A percentile compares a stretch with the other conserved stretches of the same genome.
Conservation (phyloP, 1,140 invertebrate genomes). For the Dreissena rostriformis region DNA sequence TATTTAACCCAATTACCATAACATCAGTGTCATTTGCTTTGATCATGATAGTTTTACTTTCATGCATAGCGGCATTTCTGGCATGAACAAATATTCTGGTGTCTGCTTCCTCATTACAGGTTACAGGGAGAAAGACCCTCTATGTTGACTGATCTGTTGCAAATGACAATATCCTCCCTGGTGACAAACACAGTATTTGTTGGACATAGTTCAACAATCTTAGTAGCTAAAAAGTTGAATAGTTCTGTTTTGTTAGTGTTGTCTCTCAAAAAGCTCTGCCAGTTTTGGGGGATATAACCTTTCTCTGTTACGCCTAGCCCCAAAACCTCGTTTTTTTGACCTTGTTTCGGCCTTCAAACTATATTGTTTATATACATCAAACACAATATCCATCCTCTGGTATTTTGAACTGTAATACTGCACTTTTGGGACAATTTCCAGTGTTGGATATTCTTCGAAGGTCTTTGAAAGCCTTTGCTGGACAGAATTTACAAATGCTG, state of each 20-base stretch:
- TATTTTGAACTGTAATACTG: conserved; percentile 41
- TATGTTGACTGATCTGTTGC: too few species aligned
- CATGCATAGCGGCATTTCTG: conserved; percentile 50
- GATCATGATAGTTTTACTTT: conserved; percentile 52
- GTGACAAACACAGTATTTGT: conserved; percentile 4
- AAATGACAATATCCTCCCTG: conserved; percentile 18
- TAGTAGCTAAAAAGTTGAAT: conserved; percentile 63
- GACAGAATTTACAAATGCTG: conserved; percentile 54
- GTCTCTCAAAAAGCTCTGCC: conserved; percentile 63
- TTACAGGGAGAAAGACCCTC: conserved; percentile 41
- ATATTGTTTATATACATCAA: conserved; percentile 54
- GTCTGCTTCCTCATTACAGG: conserved; percentile 71
- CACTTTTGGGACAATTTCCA: conserved; percentile 53
- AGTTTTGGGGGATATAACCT: too few species aligned
- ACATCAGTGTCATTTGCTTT: conserved; percentile 69
- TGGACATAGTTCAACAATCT: conserved; percentile 26
- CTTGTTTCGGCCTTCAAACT: conserved; percentile 61
- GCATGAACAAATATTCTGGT: conserved; percentile 64
- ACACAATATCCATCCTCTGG: conserved; percentile 48
- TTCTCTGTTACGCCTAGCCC: conserved; percentile 57
- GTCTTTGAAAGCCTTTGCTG: conserved; percentile 46
- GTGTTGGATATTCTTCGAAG: conserved; percentile 54
- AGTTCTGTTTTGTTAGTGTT: conserved; percentile 65
- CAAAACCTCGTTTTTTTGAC: conserved; percentile 50
- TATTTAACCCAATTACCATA: conserved; percentile 59